Evolutionary conservation across 2,797 vertebrate species (phyloP).

Genomic region (Syncerus caffer): DNA sequence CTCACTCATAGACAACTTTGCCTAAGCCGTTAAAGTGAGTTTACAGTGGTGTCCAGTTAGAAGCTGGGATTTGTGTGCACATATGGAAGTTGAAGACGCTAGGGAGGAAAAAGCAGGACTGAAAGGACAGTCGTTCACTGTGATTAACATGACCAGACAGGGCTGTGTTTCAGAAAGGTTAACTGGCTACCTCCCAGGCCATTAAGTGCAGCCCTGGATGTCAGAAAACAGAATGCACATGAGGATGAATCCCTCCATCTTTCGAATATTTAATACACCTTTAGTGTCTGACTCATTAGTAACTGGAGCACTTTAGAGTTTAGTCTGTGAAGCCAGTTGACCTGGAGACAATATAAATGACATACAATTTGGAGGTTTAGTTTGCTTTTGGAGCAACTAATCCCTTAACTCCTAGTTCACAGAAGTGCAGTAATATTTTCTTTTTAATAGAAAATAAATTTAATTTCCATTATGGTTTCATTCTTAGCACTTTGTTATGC

Average conservation of each 20-base stretch:
- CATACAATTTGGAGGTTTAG: background rate
- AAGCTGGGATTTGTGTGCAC: background rate
- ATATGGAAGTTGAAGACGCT: background rate
- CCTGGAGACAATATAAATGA: background rate
- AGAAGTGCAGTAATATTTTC: background rate
- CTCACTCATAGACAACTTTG: constrained; percentile 26
- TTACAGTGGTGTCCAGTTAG: background rate
- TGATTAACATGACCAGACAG: background rate
- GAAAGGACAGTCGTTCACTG: background rate
- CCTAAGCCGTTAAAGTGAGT: background rate
- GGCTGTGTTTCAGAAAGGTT: background rate
- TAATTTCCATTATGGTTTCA: constrained; percentile 32
- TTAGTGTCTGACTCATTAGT: background rate
- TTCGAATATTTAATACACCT: background rate
- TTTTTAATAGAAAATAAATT: background rate
- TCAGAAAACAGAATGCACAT: background rate
- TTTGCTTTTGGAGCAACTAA: background rate
- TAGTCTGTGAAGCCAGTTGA: background rate
- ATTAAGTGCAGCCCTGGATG: background rate
- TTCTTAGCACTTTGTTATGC: background rate
- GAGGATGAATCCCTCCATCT: background rate
- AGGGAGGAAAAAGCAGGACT: background rate
- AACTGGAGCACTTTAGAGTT: background rate
- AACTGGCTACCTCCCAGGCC: background rate
- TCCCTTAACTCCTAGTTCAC: background rate